These are phyloP conservation scores for Amblyjoppa proteus DNA, from an alignment of 2,888 invertebrate species.

Conservation along the genomic window DNA sequence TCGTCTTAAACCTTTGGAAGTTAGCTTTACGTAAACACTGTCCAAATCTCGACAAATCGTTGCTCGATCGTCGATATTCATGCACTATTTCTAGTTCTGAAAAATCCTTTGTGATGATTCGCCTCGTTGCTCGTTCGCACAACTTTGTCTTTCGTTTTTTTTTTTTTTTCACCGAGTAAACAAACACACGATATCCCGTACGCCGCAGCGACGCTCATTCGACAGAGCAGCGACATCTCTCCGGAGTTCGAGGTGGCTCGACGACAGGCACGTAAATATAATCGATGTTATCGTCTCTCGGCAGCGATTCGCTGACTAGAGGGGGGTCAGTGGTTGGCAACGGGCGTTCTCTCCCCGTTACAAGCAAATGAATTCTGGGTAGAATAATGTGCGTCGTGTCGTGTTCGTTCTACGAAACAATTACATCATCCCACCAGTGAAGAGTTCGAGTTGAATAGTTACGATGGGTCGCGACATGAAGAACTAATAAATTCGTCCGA, in stretches of 20 bases:
- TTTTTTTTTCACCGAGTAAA: neutral
- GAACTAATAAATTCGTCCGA: neutral
- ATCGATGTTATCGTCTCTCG: conserved; percentile 15
- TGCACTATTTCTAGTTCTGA: too few relatives aligned
- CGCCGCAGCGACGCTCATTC: neutral
- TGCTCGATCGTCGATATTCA: too few relatives aligned
- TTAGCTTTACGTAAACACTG: too few relatives aligned
- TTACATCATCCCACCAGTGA: conserved; percentile 2
- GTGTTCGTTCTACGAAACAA: conserved; percentile 19
- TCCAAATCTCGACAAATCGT: too few relatives aligned
- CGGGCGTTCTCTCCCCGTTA: conserved; percentile 32
- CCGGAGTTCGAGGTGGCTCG: neutral
- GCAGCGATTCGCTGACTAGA: neutral
- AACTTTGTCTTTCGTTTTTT: neutral
- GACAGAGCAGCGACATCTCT: conserved; percentile 2
- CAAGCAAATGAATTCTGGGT: conserved; percentile 76
- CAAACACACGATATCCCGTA: neutral
- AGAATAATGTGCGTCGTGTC: conserved; percentile 75
- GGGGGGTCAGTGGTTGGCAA: conserved; percentile 45
- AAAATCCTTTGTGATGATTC: neutral
- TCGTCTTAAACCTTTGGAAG: too few relatives aligned
- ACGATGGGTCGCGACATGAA: neutral
- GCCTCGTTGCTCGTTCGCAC: neutral
- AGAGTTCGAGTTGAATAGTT: neutral
- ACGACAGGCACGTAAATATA: neutral